Percentiles rank a stretch among this genome's conserved stretches.
phyloP scores from a whole-genome alignment of 2,888 invertebrate species.

The Caenorhabditis zanzibari region DNA sequence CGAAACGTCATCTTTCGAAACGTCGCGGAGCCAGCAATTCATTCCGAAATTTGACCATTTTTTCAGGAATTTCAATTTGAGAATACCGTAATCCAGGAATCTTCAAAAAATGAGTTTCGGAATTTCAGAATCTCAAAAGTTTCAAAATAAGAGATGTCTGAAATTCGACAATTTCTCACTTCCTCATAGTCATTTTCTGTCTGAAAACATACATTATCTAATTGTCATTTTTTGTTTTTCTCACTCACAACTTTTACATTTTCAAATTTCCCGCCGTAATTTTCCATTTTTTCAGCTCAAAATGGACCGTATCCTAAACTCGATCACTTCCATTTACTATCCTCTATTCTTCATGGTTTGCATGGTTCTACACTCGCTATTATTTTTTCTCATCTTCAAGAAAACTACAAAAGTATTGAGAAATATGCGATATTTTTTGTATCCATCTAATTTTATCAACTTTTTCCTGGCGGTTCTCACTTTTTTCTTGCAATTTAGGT shows the following conservation, averaged over 20 bases:
- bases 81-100: too few relatives aligned
- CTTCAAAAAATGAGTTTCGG: too few relatives aligned
- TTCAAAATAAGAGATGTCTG: background rate
- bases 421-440: conserved; percentile 38
- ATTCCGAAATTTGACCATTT: too few relatives aligned
- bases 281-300: background rate
- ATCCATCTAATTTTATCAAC: conserved; percentile 31
- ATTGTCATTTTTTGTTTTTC: too few relatives aligned
- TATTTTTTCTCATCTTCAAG: conserved; percentile 29
- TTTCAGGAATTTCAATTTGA: too few relatives aligned
- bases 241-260: background rate
- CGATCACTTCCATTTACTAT: conserved; percentile 21
- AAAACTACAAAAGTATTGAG: conserved; percentile 26
- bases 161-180: too few relatives aligned
- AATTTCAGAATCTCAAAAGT: background rate
- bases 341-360: conserved; percentile 17
- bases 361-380: background rate
- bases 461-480: conserved; percentile 6
- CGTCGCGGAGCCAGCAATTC: too few relatives aligned
- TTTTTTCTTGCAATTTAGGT: conserved; percentile 40
- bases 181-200: too few relatives aligned
- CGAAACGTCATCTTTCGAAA: too few relatives aligned
- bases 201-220: too few relatives aligned
- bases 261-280: background rate
- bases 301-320: conserved; percentile 31